Percentiles rank a stretch among this genome's conserved stretches.
Conservation (phyloP, 2,888 invertebrate genomes). For the Cheilosia vulpina region DNA sequence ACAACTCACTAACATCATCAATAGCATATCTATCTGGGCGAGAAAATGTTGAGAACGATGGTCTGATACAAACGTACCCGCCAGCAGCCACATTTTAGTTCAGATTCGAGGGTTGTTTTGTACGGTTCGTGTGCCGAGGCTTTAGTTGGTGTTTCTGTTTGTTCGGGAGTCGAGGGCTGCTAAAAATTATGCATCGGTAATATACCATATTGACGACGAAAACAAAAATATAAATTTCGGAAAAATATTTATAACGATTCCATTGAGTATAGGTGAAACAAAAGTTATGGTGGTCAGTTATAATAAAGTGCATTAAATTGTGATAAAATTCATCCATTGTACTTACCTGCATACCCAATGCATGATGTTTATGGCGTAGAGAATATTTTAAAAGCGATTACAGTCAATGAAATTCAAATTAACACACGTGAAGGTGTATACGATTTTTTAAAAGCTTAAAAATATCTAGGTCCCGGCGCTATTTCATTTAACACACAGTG, state of each 20-base stretch:
- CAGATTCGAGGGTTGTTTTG: constrained; percentile 72
- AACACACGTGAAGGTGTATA: constrained; percentile 2
- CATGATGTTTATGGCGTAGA: constrained; percentile 1
- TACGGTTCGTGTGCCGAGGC: constrained; percentile 51
- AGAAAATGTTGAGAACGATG: constrained; percentile 73
- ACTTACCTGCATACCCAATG: constrained; percentile 4
- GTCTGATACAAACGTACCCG: constrained; percentile 71
- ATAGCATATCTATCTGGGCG: constrained; percentile 72
- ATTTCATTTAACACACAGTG: constrained; percentile 14
- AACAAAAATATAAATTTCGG: constrained; percentile 16
- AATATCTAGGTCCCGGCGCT: constrained; percentile 38
- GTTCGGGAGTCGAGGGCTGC: constrained; percentile 37
- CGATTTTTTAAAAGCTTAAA: background rate
- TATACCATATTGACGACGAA: constrained; percentile 12
- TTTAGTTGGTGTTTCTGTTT: constrained; percentile 36
- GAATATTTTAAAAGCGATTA: constrained; percentile 11
- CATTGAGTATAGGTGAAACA: constrained; percentile 6
- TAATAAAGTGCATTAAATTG: constrained; percentile 46
- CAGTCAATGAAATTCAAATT: constrained; percentile 32
- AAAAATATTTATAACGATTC: constrained; percentile 26
- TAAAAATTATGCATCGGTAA: constrained; percentile 33
- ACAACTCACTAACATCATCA: constrained; percentile 57
- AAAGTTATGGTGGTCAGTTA: constrained; percentile 26
- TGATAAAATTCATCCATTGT: constrained; percentile 19
- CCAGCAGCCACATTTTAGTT: constrained; percentile 54